A percentile compares a stretch with the other conserved stretches of the same genome.
These are phyloP conservation scores for Drosophila saltans DNA, from an alignment of 1,140 invertebrate species.

Conservation along the genomic window DNA sequence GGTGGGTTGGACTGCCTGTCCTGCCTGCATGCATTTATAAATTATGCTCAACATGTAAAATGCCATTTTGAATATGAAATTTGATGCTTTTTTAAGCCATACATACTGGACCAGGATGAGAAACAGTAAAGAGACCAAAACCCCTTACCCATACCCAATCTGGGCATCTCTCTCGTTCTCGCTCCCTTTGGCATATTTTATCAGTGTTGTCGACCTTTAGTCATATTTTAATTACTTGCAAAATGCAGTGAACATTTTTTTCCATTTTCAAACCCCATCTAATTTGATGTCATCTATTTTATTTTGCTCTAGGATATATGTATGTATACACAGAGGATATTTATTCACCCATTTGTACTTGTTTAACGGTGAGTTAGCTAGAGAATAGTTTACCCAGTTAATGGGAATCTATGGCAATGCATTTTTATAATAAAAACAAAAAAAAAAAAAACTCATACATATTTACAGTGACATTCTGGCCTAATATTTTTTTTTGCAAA, in stretches of 20 bases:
- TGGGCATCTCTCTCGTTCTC: background rate
- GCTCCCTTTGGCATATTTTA: constrained; percentile 60
- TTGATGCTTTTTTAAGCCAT: constrained; percentile 83
- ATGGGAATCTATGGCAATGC: constrained; percentile 48
- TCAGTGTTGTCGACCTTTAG: constrained; percentile 23
- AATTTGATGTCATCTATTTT: constrained; percentile 60
- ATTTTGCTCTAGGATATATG: constrained; percentile 14
- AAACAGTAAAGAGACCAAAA: background rate
- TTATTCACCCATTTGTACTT: constrained; percentile 58
- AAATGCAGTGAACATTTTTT: constrained; percentile 71
- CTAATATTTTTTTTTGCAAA: constrained; percentile 25
- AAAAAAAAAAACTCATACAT: constrained; percentile 12
- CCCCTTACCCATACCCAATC: too few relatives aligned
- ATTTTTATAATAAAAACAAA: constrained; percentile 6
- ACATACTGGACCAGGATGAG: constrained; percentile 36
- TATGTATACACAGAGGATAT: background rate
- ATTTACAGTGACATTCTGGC: constrained; percentile 41
- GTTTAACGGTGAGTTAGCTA: constrained; percentile 39
- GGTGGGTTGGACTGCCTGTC: constrained; percentile 32
- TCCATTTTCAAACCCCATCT: constrained; percentile 44
- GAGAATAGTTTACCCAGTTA: constrained; percentile 17
- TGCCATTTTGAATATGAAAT: constrained; percentile 83
- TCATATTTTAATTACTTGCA: constrained; percentile 79
- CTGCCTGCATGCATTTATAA: constrained; percentile 76
- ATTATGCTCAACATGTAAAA: constrained; percentile 83